Percentiles rank a stretch among this genome's conserved stretches.
Conservation (phyloP, 2,888 invertebrate genomes). For the Xestia c-nigrum region DNA sequence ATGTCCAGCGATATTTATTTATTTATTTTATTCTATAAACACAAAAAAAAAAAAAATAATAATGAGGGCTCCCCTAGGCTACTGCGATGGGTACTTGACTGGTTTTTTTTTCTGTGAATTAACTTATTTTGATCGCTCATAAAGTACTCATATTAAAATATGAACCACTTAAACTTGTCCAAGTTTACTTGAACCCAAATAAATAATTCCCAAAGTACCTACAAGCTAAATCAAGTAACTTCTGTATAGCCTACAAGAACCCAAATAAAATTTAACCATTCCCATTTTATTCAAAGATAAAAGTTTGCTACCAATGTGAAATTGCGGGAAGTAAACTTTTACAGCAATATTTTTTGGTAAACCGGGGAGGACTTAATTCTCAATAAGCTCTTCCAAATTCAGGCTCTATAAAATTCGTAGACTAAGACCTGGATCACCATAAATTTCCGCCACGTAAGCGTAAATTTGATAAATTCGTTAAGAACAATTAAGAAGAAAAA, state of each 20-base stretch:
- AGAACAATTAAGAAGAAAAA: conserved; percentile 68
- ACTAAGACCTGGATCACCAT: conserved; percentile 58
- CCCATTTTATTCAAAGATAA: conserved; percentile 43
- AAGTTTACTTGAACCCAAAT: not conserved
- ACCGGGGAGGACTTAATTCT: conserved; percentile 51
- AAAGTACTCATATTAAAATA: not conserved
- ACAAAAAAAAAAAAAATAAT: no score
- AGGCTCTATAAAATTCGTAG: conserved; percentile 58
- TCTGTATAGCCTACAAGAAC: conserved; percentile 30
- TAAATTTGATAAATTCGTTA: conserved; percentile 69
- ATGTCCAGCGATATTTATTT: no score
- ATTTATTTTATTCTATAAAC: no score
- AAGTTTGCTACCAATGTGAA: conserved; percentile 40
- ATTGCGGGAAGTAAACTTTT: conserved; percentile 49
- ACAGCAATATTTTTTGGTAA: conserved; percentile 45
- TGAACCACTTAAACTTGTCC: not conserved
- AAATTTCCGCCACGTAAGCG: conserved; percentile 62
- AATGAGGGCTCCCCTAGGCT: no score
- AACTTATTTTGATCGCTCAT: no score
- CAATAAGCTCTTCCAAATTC: conserved; percentile 55
- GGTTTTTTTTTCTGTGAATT: no score
- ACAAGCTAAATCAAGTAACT: conserved; percentile 17
- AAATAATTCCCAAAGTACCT: conserved; percentile 17
- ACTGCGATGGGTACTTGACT: no score
- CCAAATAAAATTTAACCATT: conserved; percentile 42